phyloP scores from a whole-genome alignment of 2,113 vertebrate genomes.

The Bambusicola thoracicus region DNA sequence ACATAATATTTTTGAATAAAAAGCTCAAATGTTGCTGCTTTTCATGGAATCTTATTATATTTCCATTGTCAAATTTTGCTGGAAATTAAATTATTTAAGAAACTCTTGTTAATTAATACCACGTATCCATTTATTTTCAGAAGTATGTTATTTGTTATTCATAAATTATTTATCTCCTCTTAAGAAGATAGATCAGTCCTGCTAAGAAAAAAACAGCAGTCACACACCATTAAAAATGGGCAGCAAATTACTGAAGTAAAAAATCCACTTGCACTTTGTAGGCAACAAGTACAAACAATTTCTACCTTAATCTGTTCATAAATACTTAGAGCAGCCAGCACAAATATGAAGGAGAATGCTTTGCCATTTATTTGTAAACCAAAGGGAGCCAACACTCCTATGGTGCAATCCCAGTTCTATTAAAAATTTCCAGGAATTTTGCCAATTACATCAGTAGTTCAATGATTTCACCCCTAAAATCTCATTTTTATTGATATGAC shows the following conservation, averaged over 20 bases:
- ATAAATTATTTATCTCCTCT: background rate
- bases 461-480: background rate
- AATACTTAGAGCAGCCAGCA: slow-evolving; percentile 24
- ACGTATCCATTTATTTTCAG: background rate
- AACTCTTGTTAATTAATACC: background rate
- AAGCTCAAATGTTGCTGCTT: background rate
- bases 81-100: background rate
- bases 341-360: background rate
- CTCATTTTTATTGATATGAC: slow-evolving; percentile 15
- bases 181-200: background rate
- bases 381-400: background rate
- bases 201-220: background rate
- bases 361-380: slow-evolving; percentile 37
- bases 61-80: background rate
- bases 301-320: background rate
- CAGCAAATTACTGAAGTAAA: background rate
- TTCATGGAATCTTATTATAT: background rate
- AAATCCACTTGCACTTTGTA: background rate
- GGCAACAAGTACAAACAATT: background rate
- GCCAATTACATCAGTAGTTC: slow-evolving; percentile 30
- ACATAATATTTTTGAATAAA: background rate
- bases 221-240: background rate
- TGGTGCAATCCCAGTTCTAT: background rate
- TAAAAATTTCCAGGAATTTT: slow-evolving; percentile 35
- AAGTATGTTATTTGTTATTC: background rate